Percentiles rank a stretch among this genome's conserved stretches.
Evolutionary conservation across 2,797 vertebrate genomes (phyloP).

Genomic region (Pelochelys cantorii): DNA sequence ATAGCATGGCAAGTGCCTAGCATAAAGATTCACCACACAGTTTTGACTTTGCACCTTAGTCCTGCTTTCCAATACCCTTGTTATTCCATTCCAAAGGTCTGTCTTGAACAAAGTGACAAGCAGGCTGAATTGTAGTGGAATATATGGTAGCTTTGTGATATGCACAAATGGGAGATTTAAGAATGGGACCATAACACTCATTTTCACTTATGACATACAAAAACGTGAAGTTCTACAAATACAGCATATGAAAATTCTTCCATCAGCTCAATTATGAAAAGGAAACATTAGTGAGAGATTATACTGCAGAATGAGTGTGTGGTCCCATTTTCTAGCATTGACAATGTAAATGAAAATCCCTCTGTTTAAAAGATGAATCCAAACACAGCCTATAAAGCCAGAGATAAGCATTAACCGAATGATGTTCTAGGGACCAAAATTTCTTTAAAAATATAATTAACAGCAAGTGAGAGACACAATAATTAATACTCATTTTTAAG

Average conservation of each 20-base stretch:
- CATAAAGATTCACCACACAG: neutral
- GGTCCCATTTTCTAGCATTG: neutral
- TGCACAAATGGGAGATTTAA: neutral
- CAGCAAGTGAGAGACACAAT: constrained; percentile 12
- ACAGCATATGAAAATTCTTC: neutral
- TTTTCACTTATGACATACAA: fast-evolving
- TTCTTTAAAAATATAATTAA: constrained; percentile 39
- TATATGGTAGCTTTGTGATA: neutral
- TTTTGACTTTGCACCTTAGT: neutral
- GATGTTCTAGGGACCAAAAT: constrained; percentile 34
- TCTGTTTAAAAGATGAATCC: constrained; percentile 24
- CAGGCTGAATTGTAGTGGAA: neutral
- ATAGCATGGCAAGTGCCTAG: neutral
- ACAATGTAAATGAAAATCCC: constrained; percentile 47
- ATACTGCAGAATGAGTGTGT: neutral
- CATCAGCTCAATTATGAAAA: neutral
- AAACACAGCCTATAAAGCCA: constrained; percentile 46
- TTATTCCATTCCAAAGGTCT: neutral
- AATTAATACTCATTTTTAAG: constrained; percentile 44
- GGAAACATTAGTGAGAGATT: neutral
- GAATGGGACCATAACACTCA: neutral
- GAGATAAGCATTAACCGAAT: neutral
- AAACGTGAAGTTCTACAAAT: neutral
- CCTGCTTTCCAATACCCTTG: neutral
- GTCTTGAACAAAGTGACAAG: neutral